A percentile compares a stretch with the other conserved stretches of the same genome.
phyloP scores from a whole-genome alignment of 1,140 invertebrate genomes.

The Sweltsa coloradensis region DNA sequence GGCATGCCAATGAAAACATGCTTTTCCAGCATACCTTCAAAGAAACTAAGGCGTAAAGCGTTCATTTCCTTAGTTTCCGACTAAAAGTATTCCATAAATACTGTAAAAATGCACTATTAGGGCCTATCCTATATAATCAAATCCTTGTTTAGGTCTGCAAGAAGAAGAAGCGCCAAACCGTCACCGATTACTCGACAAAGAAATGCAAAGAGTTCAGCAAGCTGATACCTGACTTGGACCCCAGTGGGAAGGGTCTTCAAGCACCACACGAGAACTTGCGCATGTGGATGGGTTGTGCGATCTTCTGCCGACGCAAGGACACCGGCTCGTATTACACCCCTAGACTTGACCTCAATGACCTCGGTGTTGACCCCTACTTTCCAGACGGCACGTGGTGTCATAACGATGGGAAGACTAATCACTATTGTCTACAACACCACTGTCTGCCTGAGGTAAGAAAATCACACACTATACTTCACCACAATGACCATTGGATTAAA shows the following conservation, averaged over 20 bases:
- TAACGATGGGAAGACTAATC: slow-evolving; percentile 41
- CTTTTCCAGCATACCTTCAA: no score
- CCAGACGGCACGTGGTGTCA: slow-evolving; percentile 75
- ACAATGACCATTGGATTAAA: no score
- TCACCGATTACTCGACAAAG: slow-evolving; percentile 41
- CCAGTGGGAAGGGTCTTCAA: slow-evolving; percentile 47
- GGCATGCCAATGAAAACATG: no score
- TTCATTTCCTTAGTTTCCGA: no score
- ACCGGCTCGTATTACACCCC: slow-evolving; percentile 58
- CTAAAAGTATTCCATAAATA: no score
- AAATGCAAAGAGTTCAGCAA: slow-evolving; percentile 48
- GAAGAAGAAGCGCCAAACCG: slow-evolving; percentile 36
- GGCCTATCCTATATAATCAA: no score
- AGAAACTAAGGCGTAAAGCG: no score
- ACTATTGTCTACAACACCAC: slow-evolving; percentile 59
- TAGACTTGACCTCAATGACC: slow-evolving; percentile 54
- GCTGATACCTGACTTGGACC: slow-evolving; percentile 42
- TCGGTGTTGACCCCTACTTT: slow-evolving; percentile 58
- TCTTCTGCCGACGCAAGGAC: slow-evolving; percentile 54
- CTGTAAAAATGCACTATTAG: no score
- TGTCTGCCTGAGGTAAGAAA: slow-evolving; percentile 53
- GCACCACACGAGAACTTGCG: slow-evolving; percentile 50
- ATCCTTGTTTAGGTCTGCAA: slow-evolving; percentile 40
- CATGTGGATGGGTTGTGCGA: slow-evolving; percentile 61
- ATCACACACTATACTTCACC: no score